phyloP scores from a whole-genome alignment of 2,797 vertebrate species.

The Anas bernieri region DNA sequence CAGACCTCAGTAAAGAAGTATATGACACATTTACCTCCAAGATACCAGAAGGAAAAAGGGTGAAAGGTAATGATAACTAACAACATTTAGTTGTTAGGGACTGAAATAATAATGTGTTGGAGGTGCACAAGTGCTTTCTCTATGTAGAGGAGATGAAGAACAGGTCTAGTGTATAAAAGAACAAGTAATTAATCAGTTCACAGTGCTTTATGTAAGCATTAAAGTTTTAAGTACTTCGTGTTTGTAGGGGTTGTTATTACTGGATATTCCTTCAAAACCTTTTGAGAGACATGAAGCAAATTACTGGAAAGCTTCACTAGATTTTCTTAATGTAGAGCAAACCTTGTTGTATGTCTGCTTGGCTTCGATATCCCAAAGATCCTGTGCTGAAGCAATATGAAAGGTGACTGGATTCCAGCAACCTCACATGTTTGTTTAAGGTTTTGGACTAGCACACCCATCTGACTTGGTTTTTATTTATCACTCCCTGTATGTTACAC shows the following conservation, averaged over 20 bases:
- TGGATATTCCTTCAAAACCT: slow-evolving; percentile 41
- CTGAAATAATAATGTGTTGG: background rate
- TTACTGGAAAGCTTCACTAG: slow-evolving; percentile 35
- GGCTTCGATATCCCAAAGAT: background rate
- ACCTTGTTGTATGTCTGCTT: background rate
- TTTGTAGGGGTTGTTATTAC: slow-evolving; percentile 50
- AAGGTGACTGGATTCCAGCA: slow-evolving; percentile 2
- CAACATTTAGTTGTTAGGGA: background rate
- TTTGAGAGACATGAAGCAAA: slow-evolving; percentile 45
- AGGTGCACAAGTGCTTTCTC: background rate
- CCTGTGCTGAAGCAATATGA: background rate
- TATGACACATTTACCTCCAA: background rate
- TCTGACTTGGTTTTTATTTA: background rate
- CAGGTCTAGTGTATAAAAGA: background rate
- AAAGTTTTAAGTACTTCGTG: background rate
- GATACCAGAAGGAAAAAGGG: background rate
- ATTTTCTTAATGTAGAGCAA: background rate
- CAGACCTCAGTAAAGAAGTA: background rate
- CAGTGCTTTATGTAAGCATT: slow-evolving; percentile 23
- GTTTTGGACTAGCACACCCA: slow-evolving; percentile 8
- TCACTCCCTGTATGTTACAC: background rate
- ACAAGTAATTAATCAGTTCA: background rate
- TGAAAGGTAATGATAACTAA: background rate
- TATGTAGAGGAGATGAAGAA: background rate
- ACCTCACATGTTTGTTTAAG: background rate